Conservation (phyloP, 1,140 invertebrate species). For the Hydropsyche tenuis region DNA sequence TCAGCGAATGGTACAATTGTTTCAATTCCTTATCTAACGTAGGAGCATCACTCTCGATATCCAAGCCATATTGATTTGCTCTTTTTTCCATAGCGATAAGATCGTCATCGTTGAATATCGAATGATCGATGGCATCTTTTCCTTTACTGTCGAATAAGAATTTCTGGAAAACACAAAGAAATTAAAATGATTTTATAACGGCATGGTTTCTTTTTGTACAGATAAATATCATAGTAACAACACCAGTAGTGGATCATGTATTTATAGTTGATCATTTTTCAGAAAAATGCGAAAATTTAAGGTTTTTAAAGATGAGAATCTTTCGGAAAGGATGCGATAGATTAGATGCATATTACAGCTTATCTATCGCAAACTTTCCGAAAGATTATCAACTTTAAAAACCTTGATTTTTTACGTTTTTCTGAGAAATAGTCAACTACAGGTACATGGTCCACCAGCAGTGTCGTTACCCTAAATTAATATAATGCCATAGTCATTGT, state of each 20-base stretch:
- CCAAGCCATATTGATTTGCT: slow-evolving; percentile 39
- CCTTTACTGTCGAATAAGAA: slow-evolving; percentile 35
- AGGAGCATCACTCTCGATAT: slow-evolving; percentile 17
- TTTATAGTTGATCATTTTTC: too few species aligned
- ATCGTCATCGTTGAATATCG: slow-evolving; percentile 44
- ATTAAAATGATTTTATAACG: neutral
- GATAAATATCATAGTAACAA: too few species aligned
- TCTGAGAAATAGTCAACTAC: too few species aligned
- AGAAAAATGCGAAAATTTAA: too few species aligned
- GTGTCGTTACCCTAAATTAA: neutral
- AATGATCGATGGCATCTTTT: slow-evolving; percentile 37
- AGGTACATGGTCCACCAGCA: neutral
- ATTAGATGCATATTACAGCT: too few species aligned
- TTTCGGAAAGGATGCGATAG: too few species aligned
- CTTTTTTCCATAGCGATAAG: slow-evolving; percentile 39
- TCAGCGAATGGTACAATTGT: slow-evolving; percentile 40
- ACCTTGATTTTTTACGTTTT: too few species aligned
- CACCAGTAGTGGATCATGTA: too few species aligned
- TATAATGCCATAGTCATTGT: neutral
- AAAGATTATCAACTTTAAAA: too few species aligned
- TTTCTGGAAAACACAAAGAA: slow-evolving; percentile 24
- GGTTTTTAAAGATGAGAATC: too few species aligned
- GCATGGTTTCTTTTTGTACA: too few species aligned
- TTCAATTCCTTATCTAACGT: slow-evolving; percentile 40
- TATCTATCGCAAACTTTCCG: too few species aligned